A percentile compares a stretch with the other conserved stretches of the same genome.
Conservation (phyloP, 2,797 vertebrate species). For the Anguilla pacifica region DNA sequence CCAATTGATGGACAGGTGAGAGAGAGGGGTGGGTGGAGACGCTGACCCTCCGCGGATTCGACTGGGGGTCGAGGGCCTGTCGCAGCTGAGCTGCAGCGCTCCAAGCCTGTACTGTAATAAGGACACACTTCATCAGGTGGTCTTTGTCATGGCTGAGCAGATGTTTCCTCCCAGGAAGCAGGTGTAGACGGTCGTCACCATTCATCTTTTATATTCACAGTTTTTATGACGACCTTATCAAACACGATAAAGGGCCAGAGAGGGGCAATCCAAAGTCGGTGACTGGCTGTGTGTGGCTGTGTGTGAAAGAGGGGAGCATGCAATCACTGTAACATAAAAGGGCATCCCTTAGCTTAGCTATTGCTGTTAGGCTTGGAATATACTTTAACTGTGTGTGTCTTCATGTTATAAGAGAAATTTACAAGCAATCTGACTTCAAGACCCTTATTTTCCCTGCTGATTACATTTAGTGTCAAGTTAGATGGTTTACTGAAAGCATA, state of each 20-base stretch:
- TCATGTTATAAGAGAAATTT: conserved; percentile 11
- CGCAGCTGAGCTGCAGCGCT: neutral
- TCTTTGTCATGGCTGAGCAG: conserved; percentile 62
- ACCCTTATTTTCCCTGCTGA: neutral
- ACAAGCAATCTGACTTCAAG: neutral
- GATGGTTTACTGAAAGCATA: neutral
- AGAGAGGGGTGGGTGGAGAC: neutral
- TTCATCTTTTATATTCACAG: conserved; percentile 42
- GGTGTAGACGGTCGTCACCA: conserved; percentile 51
- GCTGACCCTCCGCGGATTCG: neutral
- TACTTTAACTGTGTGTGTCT: neutral
- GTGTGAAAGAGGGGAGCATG: neutral
- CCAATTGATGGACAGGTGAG: neutral
- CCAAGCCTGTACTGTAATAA: neutral
- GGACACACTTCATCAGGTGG: conserved; percentile 55
- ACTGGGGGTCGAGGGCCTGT: neutral
- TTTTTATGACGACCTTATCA: conserved; percentile 55
- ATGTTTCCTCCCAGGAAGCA: conserved; percentile 66
- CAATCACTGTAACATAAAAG: neutral
- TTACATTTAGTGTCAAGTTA: neutral
- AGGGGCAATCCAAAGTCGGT: conserved; percentile 6
- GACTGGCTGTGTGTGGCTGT: neutral
- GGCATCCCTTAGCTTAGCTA: neutral
- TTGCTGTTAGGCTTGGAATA: neutral
- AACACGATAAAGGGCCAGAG: conserved; percentile 41